Percentiles rank a stretch among this genome's conserved stretches.
These are phyloP conservation scores for Eciton burchellii DNA, from an alignment of 1,140 invertebrate genomes.

Conservation along the genomic window DNA sequence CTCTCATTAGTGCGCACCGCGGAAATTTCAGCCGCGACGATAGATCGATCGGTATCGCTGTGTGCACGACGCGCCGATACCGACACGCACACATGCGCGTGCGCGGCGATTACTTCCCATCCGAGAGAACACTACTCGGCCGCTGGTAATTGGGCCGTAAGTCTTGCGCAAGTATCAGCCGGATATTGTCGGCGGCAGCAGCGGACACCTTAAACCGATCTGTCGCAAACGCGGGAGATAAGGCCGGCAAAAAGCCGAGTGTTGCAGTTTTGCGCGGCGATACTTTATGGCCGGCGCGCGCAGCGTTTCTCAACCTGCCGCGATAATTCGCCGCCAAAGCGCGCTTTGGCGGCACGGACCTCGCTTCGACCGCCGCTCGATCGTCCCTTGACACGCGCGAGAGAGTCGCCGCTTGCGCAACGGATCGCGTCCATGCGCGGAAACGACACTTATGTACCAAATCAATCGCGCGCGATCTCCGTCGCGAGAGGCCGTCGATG, in stretches of 20 bases:
- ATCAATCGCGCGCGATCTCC: constrained; percentile 24
- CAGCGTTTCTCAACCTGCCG: constrained; percentile 43
- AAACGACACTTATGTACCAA: constrained; percentile 25
- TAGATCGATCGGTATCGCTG: constrained; percentile 48
- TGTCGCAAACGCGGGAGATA: constrained; percentile 57
- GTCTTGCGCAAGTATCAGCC: constrained; percentile 45
- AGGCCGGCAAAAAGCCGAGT: constrained; percentile 35
- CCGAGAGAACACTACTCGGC: constrained; percentile 15
- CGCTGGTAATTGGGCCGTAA: constrained; percentile 39
- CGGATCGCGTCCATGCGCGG: neutral
- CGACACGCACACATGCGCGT: neutral
- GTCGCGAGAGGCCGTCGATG: neutral
- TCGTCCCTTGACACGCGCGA: no score
- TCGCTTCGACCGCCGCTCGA: no score
- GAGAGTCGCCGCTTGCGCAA: no score
- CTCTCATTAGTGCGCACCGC: constrained; percentile 47
- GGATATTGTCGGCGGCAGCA: constrained; percentile 40
- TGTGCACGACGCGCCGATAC: no score
- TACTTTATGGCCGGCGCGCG: constrained; percentile 22
- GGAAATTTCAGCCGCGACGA: constrained; percentile 44
- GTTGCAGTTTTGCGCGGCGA: constrained; percentile 40
- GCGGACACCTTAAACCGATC: constrained; percentile 42
- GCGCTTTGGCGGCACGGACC: neutral
- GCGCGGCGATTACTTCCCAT: constrained; percentile 14
- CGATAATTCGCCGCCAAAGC: neutral